These are phyloP conservation scores for Lepidochrysops patricia DNA, from an alignment of 2,888 invertebrate genomes.

Conservation along the genomic window DNA sequence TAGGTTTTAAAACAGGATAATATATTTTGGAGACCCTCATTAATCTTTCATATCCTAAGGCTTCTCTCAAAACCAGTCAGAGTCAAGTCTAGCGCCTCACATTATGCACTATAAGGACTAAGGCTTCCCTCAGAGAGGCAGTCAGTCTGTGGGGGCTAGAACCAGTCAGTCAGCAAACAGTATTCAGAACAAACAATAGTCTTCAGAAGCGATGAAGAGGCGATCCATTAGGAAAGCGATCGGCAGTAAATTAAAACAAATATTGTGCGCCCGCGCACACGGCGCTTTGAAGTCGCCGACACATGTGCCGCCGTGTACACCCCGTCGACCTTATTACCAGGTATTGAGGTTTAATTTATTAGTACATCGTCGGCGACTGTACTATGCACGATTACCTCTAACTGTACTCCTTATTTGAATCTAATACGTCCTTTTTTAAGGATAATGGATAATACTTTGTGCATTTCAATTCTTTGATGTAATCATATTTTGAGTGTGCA, in stretches of 20 bases:
- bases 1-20: too few relatives aligned
- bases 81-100: too few relatives aligned
- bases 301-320: slow-evolving; percentile 50
- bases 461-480: not conserved
- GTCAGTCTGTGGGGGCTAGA: too few relatives aligned
- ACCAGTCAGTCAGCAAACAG: too few relatives aligned
- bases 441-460: not conserved
- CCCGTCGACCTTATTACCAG: not conserved
- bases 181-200: not conserved
- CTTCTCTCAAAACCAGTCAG: too few relatives aligned
- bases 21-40: too few relatives aligned
- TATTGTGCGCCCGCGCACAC: slow-evolving; percentile 58
- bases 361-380: slow-evolving; percentile 17
- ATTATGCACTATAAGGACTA: too few relatives aligned
- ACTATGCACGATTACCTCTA: slow-evolving; percentile 25
- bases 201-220: slow-evolving; percentile 16
- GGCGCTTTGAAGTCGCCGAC: slow-evolving; percentile 64
- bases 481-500: not conserved
- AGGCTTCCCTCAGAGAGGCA: too few relatives aligned
- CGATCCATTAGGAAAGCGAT: slow-evolving; percentile 62
- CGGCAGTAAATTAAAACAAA: slow-evolving; percentile 73
- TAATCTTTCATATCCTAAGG: too few relatives aligned
- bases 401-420: slow-evolving; percentile 12
- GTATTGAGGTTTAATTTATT: slow-evolving; percentile 16
- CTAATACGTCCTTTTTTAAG: not conserved